These are phyloP conservation scores for Ceyx erithaca DNA, from an alignment of 2,797 vertebrate species.

Conservation along the genomic window DNA sequence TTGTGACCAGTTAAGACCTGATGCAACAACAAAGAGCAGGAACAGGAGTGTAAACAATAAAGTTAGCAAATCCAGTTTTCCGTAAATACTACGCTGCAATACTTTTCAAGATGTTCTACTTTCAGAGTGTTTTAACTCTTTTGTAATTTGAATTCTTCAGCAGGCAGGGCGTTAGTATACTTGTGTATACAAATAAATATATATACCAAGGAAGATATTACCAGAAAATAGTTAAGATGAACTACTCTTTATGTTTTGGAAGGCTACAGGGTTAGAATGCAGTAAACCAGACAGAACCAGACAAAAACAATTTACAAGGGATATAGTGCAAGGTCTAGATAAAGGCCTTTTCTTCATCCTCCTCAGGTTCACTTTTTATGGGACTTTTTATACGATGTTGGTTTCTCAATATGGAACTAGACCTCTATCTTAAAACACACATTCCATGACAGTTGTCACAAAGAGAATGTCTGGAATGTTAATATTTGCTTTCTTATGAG, in stretches of 20 bases:
- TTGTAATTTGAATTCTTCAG: not conserved
- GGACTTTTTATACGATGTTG: not conserved
- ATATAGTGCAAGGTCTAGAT: not conserved
- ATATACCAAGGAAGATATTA: not conserved
- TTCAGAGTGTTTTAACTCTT: not conserved
- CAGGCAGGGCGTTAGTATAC: accelerated
- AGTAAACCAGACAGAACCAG: not conserved
- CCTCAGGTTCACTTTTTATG: not conserved
- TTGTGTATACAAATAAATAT: not conserved
- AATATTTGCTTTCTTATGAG: not conserved
- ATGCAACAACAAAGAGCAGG: not conserved
- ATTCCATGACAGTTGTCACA: accelerated
- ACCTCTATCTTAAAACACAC: not conserved
- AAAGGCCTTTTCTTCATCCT: not conserved
- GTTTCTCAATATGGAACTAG: not conserved
- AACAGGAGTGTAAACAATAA: not conserved
- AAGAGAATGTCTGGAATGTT: not conserved
- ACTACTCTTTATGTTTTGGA: not conserved
- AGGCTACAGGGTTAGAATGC: not conserved
- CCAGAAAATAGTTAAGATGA: not conserved
- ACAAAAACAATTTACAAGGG: not conserved
- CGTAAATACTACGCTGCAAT: not conserved
- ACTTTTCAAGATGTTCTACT: not conserved
- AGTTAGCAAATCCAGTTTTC: not conserved
- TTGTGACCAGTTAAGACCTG: not conserved